Evolutionary conservation across 2,888 invertebrate species (phyloP), one percentile per base, ranked within the genome.

Genomic region (Pammene fasciana): DNA sequence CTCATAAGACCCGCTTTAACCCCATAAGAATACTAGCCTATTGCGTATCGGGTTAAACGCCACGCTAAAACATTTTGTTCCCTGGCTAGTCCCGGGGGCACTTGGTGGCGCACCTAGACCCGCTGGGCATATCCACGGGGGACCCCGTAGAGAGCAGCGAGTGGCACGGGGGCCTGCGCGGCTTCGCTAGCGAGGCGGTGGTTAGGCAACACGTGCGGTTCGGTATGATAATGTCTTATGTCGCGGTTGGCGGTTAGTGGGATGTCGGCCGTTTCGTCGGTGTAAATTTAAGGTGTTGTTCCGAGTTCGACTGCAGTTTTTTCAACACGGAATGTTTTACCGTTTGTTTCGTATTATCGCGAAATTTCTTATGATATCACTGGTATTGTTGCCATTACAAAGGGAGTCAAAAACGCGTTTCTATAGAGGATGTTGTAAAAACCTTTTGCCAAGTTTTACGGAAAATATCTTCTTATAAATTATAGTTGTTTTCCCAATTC

Each of bases 61-160:
- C 41, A 56, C 14, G 48, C 38, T 62, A 62, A 41, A 41, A 26
- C 13, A 46, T 45, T 62, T 52, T 62, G 41, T 62, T 16, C 43
- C 54, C 59, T 13, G 62, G 50, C 8, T 94, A 98, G 97, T 96
- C 97, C 79, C 96, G 98, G 86, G 98, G 98, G 86, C 98, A 98
- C 93, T 95, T 97, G 91, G 96, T 97, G 85, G 97, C 98, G 82
- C 96, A 96, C 85, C 94, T 98, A 93, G 98, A 99, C 93, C 98
- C 99, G 73, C 94, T 99, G 91, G 97, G 96, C 92, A 97, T 99
- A 90, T 94, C 95, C 88, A 95, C 95, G 88, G 94, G 95, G 79
- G 95, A 95, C 87, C 94, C 94, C 79, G 87, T 86, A 71, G 89
- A 90, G 75, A 89, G 89, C 82, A 85, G 87, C 80, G 89, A 92